Evolutionary conservation across 2,888 invertebrate species (phyloP).

Genomic region (Priocnemis perturbator): DNA sequence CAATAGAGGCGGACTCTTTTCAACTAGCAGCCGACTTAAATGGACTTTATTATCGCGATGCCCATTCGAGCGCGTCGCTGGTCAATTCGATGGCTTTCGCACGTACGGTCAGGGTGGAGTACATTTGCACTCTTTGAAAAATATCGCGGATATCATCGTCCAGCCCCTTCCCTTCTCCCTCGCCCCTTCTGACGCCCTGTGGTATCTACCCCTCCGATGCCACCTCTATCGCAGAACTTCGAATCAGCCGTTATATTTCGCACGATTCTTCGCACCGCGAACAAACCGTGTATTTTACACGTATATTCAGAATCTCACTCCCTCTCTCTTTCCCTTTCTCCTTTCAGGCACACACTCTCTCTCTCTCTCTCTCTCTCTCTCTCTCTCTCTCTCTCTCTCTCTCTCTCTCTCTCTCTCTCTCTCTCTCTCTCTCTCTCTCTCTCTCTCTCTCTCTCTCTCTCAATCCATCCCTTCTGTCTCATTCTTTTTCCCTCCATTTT

Average conservation of each 20-base stretch:
- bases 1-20: constrained; percentile 10
- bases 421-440: background rate
- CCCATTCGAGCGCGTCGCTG: constrained; percentile 1
- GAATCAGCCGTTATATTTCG: constrained; percentile 38
- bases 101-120: background rate
- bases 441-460: background rate
- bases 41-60: constrained; percentile 27
- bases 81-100: constrained; percentile 9
- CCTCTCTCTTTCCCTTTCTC: no score
- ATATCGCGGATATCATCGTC: constrained; percentile 1
- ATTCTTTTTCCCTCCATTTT: background rate
- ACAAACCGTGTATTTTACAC: constrained; percentile 31
- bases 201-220: no score
- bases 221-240: no score
- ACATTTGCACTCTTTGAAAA: background rate
- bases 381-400: background rate
- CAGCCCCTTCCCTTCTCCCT: no score
- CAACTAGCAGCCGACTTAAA: constrained; percentile 9
- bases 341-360: no score
- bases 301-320: constrained; percentile 7
- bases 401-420: background rate
- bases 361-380: background rate
- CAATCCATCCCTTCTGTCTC: background rate
- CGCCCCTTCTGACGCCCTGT: no score
- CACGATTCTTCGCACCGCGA: constrained; percentile 19